A percentile compares a stretch with the other conserved stretches of the same genome.
These are phyloP conservation scores for Pipra filicauda DNA, from an alignment of 2,113 vertebrate genomes.

Conservation along the genomic window DNA sequence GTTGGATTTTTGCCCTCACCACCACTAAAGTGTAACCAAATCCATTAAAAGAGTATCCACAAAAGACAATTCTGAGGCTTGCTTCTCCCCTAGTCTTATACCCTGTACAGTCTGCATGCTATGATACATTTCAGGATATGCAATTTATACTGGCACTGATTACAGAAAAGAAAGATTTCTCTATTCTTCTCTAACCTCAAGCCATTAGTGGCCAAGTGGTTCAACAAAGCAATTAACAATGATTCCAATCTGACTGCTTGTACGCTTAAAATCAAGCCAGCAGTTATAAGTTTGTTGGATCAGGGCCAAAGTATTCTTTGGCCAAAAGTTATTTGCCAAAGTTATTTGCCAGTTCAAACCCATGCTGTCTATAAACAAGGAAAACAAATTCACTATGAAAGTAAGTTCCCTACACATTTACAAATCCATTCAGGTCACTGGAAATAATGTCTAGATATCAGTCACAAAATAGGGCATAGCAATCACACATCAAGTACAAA, in stretches of 20 bases:
- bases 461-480: not conserved
- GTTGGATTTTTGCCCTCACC: not conserved
- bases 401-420: not conserved
- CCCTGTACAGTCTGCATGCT: not conserved
- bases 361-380: not conserved
- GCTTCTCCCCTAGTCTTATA: not conserved
- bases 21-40: not conserved
- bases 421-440: not conserved
- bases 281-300: not conserved
- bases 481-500: not conserved
- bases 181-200: slow-evolving; percentile 23
- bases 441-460: not conserved
- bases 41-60: not conserved
- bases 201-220: not conserved
- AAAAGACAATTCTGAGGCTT: not conserved
- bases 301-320: not conserved
- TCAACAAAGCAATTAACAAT: slow-evolving; percentile 21
- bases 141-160: not conserved
- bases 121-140: not conserved
- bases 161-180: slow-evolving; percentile 17
- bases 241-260: not conserved
- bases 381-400: slow-evolving; percentile 36
- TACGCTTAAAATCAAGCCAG: slow-evolving; percentile 25
- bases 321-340: too few species aligned
- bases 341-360: slow-evolving; percentile 8